Evolutionary conservation across 1,140 invertebrate genomes (phyloP), one percentile per base, ranked within the genome.

Genomic region (Trachymyrmex cornetzi): DNA sequence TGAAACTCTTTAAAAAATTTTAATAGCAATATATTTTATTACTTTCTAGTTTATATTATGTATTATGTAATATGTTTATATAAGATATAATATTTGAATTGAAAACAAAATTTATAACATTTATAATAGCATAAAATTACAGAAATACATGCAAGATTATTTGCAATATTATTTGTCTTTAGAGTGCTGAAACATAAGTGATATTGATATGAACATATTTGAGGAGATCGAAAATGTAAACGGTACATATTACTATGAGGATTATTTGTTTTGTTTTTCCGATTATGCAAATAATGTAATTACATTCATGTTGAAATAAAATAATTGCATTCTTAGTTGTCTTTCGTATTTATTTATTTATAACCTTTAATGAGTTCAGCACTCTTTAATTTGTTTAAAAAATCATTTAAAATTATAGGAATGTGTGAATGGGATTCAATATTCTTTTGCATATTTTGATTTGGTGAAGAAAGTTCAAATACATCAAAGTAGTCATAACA

Each of bases 151-250:
- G 19, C 34, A 44, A 87, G 44, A 48, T 87, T 74, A 63, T 38
- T 85, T 87, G 53, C 55, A 34, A 67, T 80, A 67, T 88, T 85
- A 69, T 55, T 69, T 71, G 19, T 38, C 12, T n/a, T 82, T 79
- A 86, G 88, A 91, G 91, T 91, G 90, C 91, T 91, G 90, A 91
- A 91, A 90, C 63, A n/a, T 91, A 55, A 67, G 80, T 80, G 30
- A 53, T 81, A 12, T 89, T 71, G 71, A 67, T 80, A 53, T n/a
- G 53, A 77, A 67, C 75, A 53, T 24, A 59, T 55, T 61, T 77
- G n/a, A 63, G 30, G 38, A 30, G 69, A 84, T 30, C 34, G 5
- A 80, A 66, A 79, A 63, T n/a, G 2, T 53, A 12, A 72, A 30
- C 14, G 3, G 19, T 85, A 86, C 38, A 81, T 69, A 34, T 74